Base-by-base conservation (phyloP, 92 coral and sea anemone species). In the Palythoa grandiflora region DNA sequence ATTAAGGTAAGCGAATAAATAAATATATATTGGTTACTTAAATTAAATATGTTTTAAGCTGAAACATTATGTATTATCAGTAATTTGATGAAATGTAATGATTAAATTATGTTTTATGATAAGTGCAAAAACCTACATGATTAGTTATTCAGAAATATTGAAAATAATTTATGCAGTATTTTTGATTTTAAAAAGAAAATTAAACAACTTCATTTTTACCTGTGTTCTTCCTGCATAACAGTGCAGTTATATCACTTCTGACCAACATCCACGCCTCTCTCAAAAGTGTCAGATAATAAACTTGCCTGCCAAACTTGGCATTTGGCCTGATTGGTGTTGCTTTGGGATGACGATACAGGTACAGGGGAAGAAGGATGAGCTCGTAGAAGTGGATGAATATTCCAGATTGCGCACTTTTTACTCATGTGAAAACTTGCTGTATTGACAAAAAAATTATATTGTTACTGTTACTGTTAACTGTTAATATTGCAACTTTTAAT, bases 271-370 rank as follows among this genome's bases (percentile, higher is more conserved):
- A 89, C 3, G 68, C 92, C 68, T 89, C 92, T 21, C 92, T 54
- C 57, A 89, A 37, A 7, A 84, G 77, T 15, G 54, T 89, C 6
- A 89, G 85, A 51, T 89, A 89, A 57, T 50, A 89, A 2, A 68
- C 66, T 50, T 59, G 88, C 65, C 92, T 57, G 16, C 92, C 92
- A 89, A 89, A 89, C 40, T 75, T 78, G 73, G 75, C 38, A 61
- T 89, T 89, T 75, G 89, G 89, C 40, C 85, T 89, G 55, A 88
- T 80, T 38, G 87, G 87, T 4, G 91, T 88, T 6, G 91, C 88
- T 68, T 83, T 80, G 36, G 87, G 80, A 59, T 87, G 89, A 36
- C 77, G 91, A 20, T 14, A 88, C 21, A 57, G 37, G 37, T 88
- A 88, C 66, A 88, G 57, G 52, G 91, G 83, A 36, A 52, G 63